A percentile compares a stretch with the other conserved stretches of the same genome.
Evolutionary conservation across 2,888 invertebrate species (phyloP).

Genomic region (Caenorhabditis afra): DNA sequence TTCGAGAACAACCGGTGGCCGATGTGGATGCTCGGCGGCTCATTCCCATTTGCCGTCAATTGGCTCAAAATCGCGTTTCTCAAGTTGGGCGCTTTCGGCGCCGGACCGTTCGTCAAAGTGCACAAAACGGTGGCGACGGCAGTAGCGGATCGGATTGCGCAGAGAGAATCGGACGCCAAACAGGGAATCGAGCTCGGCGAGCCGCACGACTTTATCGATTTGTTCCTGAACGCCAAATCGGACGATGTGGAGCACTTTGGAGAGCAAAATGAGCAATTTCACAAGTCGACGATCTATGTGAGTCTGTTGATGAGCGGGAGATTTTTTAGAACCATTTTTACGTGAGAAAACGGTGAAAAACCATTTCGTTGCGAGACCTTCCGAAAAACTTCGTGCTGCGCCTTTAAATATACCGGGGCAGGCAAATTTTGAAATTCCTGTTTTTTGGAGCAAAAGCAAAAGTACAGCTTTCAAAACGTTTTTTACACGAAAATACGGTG

Average conservation of each 20-base stretch:
- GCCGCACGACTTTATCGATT: conserved; percentile 66
- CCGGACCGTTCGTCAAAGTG: conserved; percentile 30
- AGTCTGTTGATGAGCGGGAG: not conserved
- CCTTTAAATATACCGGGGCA: no score
- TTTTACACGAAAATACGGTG: no score
- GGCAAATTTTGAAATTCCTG: no score
- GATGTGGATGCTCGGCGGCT: conserved; percentile 26
- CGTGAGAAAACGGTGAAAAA: not conserved
- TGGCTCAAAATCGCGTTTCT: conserved; percentile 20
- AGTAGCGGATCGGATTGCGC: conserved; percentile 41
- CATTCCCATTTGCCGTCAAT: conserved; percentile 23
- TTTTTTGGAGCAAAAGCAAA: no score
- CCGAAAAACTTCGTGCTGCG: no score
- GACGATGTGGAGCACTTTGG: conserved; percentile 49
- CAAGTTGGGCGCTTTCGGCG: conserved; percentile 2
- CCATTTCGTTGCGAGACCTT: no score
- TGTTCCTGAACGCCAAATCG: conserved; percentile 63
- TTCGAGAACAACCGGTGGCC: conserved; percentile 38
- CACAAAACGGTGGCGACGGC: conserved; percentile 17
- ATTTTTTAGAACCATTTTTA: not conserved
- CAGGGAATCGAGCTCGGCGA: conserved; percentile 32
- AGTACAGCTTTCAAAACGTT: no score
- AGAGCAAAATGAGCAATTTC: not conserved
- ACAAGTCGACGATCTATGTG: not conserved
- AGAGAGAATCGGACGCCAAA: conserved; percentile 40